Base-by-base conservation (phyloP, 1,140 invertebrate species). In the Mesaphorura yosii region DNA sequence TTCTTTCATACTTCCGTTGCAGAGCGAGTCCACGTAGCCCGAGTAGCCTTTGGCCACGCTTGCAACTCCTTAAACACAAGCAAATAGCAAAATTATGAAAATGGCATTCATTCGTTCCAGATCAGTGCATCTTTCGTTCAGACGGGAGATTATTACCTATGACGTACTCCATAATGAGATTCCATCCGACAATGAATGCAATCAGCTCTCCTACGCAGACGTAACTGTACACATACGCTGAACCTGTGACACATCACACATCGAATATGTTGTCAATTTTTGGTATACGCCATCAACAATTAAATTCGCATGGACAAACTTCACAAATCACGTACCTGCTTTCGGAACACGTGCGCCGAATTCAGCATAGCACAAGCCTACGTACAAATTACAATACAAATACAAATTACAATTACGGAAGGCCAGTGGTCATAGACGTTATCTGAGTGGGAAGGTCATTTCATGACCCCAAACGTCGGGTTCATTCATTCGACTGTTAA, bases 41-140 rank as follows among this genome's bases (percentile, higher is more conserved):
- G 86, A 88, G 65, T 91, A 79, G 20, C 88, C 91, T 65, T 87
- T 78, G 1, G 89, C 90, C n/a, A 94, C 87, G 59, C 87, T 88
- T 4, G 91, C 89, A 0, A 85, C 84, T 57, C 82, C 83, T 85
- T 59, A 17, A 49, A 53, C 12, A 31, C 40, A 19, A 22, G n/a
- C 41, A 27, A 27, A 26, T 42, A 12, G 22, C 46, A 20, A 51
- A 28, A 29, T 27, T 54, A 19, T 29, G 19, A 41, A 41, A 6
- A 20, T 41, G 7, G 10, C 6, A 41, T 6, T 12, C 10, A 41
- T 7, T 10, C 40, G 10, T 7, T 20, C 7, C 12, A 37, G 34
- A 17, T 17, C 12, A 12, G 34, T 12, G 34, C 12, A 37, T 39
- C 26, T 20, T 22, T 51, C 38, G 23, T 25, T 14, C 22, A 51